Evolutionary conservation across 2,888 invertebrate species (phyloP), one percentile per base, ranked within the genome.

Genomic region (Doris montereyensis): DNA sequence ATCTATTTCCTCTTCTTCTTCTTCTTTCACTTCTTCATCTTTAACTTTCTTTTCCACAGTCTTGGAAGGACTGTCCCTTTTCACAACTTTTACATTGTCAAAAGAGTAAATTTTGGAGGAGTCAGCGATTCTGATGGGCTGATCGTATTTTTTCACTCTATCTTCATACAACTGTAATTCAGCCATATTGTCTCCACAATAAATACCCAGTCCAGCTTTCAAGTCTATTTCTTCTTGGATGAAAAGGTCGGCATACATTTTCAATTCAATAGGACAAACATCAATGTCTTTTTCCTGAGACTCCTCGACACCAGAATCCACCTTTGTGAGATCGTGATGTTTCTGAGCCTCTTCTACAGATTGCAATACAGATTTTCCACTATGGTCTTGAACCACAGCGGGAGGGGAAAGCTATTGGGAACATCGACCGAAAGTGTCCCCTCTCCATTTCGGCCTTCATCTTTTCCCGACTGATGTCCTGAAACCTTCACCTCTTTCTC

Each of bases 321-420:
- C n/a, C n/a, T n/a, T n/a, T n/a, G n/a, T n/a, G n/a, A n/a, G n/a
- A n/a, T n/a, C n/a, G n/a, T n/a, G n/a, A n/a, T n/a, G n/a, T n/a
- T n/a, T n/a, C n/a, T n/a, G n/a, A n/a, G n/a, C n/a, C n/a, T n/a
- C n/a, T n/a, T n/a, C n/a, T n/a, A n/a, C n/a, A n/a, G n/a, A n/a
- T n/a, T n/a, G n/a, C n/a, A n/a, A n/a, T n/a, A n/a, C n/a, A n/a
- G n/a, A n/a, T n/a, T n/a, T n/a, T n/a, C n/a, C n/a, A n/a, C 79
- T 74, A 70, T 79, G 79, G 30, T 79, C 79, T n/a, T 75, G 34
- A 3, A 79, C 79, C 4, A 79, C 79, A 4, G 79, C 79, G 0
- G 79, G 4, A 79, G 41, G n/a, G 75, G 75, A 3, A n/a, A 28
- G 32, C 70, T 68, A 52, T 78, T 75, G 10, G 79, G 74, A 30